Evolutionary conservation across 2,797 vertebrate genomes (phyloP).

Genomic region (Hypotaenidia okinawae): DNA sequence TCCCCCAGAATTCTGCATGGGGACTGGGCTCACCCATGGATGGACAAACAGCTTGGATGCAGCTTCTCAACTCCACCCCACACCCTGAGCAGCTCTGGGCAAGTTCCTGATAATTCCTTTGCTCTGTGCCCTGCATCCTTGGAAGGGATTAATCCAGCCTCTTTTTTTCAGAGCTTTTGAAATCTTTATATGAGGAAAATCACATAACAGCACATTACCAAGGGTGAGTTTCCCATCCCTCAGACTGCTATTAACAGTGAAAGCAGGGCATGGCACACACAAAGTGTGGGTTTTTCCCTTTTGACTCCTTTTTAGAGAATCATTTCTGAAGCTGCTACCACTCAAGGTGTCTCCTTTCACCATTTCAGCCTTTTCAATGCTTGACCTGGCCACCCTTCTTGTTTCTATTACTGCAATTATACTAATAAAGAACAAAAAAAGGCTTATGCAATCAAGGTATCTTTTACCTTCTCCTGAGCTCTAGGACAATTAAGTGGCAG

Average conservation of each 20-base stretch:
- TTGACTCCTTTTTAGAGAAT: background rate
- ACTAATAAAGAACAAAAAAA: background rate
- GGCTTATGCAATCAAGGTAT: background rate
- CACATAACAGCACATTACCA: background rate
- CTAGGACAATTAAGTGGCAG: background rate
- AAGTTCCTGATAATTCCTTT: background rate
- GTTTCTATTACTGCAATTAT: background rate
- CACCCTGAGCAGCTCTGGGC: background rate
- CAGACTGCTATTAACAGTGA: background rate
- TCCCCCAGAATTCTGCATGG: background rate
- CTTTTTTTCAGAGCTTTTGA: background rate
- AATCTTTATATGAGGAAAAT: background rate
- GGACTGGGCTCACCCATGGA: background rate
- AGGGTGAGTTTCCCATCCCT: background rate
- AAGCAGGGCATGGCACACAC: background rate
- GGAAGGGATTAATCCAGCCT: background rate
- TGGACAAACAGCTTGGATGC: accelerated
- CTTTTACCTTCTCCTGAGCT: background rate
- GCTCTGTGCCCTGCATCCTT: background rate
- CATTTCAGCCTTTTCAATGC: background rate
- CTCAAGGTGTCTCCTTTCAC: background rate
- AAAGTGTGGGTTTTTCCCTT: background rate
- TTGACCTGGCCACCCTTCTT: background rate
- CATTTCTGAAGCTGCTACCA: background rate
- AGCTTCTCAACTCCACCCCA: background rate